A percentile compares a stretch with the other conserved stretches of the same genome.
phyloP scores from a whole-genome alignment of 2,797 vertebrate genomes.

The Potorous gilbertii region DNA sequence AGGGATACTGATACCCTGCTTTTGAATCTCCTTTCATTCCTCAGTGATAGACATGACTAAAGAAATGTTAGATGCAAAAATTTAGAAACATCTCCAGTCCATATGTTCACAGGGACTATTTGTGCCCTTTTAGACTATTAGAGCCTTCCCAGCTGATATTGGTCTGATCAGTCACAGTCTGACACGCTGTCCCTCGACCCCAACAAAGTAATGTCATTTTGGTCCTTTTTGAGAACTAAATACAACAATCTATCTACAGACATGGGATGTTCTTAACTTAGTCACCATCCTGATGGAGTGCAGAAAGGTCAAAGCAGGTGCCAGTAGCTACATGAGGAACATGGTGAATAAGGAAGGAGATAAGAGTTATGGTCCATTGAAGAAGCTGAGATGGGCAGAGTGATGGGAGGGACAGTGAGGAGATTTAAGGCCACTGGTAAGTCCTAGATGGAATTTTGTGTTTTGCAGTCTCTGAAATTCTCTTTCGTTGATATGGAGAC shows the following conservation, averaged over 20 bases:
- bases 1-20: background rate
- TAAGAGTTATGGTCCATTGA: background rate
- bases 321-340: background rate
- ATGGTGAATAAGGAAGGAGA: background rate
- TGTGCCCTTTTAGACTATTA: background rate
- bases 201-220: background rate
- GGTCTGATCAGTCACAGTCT: background rate
- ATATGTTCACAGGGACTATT: background rate
- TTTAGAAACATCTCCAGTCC: background rate
- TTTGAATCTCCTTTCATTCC: background rate
- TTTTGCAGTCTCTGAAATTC: background rate
- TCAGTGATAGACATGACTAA: background rate
- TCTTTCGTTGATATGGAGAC: slow-evolving; percentile 41
- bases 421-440: background rate
- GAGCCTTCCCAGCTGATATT: background rate
- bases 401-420: background rate
- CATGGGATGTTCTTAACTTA: background rate
- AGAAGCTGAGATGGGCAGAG: background rate
- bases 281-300: background rate
- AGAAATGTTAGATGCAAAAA: background rate
- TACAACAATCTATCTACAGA: background rate
- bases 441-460: background rate
- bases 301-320: background rate
- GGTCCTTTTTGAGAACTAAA: background rate
- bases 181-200: background rate